Evolutionary conservation across 2,113 vertebrate species (phyloP).

Genomic region (Athene cunicularia): DNA sequence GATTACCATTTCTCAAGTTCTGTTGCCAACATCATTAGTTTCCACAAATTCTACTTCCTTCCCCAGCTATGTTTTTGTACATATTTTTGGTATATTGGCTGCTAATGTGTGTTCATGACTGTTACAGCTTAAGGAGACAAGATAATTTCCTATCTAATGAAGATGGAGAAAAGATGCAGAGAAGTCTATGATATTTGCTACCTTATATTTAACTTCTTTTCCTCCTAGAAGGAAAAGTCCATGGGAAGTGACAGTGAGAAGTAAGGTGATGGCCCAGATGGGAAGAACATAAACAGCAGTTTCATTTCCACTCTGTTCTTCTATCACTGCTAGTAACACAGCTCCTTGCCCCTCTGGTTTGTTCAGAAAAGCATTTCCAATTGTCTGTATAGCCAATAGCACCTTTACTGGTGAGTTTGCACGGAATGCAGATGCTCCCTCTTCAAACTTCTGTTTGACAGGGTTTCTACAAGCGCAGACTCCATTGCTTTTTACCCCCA

Average conservation of each 20-base stretch:
- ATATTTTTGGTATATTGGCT: neutral
- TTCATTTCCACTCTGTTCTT: neutral
- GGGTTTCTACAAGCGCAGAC: neutral
- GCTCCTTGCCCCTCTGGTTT: neutral
- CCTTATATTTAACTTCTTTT: neutral
- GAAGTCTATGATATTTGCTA: neutral
- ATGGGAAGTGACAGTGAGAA: neutral
- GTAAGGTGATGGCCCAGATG: neutral
- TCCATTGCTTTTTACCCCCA: neutral
- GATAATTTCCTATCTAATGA: neutral
- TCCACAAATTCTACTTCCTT: neutral
- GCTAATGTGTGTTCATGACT: accelerated
- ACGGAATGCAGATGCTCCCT: neutral
- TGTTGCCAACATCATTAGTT: neutral
- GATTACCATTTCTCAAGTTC: neutral
- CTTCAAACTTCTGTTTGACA: neutral
- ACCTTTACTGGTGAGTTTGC: neutral
- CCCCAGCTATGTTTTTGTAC: neutral
- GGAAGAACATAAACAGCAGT: neutral
- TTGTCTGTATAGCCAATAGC: neutral
- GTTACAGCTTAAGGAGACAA: neutral
- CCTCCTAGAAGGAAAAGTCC: neutral
- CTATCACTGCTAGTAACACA: neutral
- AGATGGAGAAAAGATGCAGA: neutral
- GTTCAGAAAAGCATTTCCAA: neutral